phyloP scores from a whole-genome alignment of 2,888 invertebrate species.

The Ochropleura plecta region DNA sequence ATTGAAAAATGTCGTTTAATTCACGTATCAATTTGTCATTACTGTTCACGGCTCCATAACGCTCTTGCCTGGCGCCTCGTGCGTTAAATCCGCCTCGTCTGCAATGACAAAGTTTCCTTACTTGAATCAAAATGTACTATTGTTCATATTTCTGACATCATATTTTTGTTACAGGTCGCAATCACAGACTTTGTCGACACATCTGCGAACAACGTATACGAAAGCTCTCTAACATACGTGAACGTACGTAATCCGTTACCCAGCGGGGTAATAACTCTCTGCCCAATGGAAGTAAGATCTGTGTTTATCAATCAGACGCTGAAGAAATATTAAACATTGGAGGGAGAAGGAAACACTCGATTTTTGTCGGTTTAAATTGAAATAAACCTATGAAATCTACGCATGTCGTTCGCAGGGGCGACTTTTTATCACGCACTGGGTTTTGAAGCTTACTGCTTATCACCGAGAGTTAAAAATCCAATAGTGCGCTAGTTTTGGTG shows the following conservation, averaged over 20 bases:
- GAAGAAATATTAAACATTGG: conserved; percentile 67
- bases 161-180: conserved; percentile 84
- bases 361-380: conserved; percentile 19
- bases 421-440: neutral
- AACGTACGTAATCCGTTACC: conserved; percentile 75
- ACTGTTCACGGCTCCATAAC: no score
- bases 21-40: no score
- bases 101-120: no score
- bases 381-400: neutral
- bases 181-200: conserved; percentile 86
- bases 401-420: neutral
- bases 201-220: conserved; percentile 78
- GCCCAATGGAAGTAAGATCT: conserved; percentile 91
- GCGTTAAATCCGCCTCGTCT: no score
- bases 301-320: conserved; percentile 85
- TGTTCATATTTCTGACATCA: neutral
- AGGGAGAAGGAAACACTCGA: conserved; percentile 14
- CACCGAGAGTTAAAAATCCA: neutral
- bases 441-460: neutral
- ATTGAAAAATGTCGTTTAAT: no score
- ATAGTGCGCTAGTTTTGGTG: neutral
- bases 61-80: no score
- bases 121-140: no score
- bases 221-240: conserved; percentile 89
- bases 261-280: conserved; percentile 80